These are phyloP conservation scores for Chaetophractus vellerosus DNA, from an alignment of 2,797 vertebrate species.

Conservation along the genomic window DNA sequence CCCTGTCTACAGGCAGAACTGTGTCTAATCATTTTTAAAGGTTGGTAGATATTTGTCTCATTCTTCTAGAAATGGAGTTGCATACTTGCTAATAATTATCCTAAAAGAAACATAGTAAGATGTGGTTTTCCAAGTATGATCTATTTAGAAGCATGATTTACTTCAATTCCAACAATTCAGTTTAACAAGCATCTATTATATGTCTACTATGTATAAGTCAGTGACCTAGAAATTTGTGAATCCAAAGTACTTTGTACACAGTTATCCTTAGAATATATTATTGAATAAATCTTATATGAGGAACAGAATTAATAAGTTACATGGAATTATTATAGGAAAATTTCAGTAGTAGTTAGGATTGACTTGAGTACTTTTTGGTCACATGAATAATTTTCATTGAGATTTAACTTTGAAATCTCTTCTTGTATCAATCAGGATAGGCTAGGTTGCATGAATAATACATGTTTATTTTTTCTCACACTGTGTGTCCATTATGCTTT, in stretches of 20 bases:
- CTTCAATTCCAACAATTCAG: neutral
- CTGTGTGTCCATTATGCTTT: neutral
- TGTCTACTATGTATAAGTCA: neutral
- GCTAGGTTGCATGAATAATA: neutral
- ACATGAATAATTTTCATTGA: neutral
- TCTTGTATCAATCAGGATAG: neutral
- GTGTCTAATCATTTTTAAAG: neutral
- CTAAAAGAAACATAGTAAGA: neutral
- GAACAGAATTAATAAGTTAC: neutral
- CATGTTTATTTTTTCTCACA: neutral
- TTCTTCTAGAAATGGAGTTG: neutral
- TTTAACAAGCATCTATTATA: neutral
- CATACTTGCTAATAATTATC: neutral
- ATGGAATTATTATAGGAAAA: neutral
- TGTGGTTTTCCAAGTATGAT: neutral
- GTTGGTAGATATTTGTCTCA: neutral
- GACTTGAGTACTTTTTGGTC: neutral
- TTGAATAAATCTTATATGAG: neutral
- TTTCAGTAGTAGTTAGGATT: slow-evolving; percentile 15
- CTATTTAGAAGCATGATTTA: neutral
- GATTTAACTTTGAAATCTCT: neutral
- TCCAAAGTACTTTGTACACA: neutral
- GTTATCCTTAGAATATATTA: neutral
- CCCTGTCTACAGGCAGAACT: neutral
- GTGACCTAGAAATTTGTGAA: neutral